phyloP scores from a whole-genome alignment of 1,140 invertebrate genomes.

The Vollenhovia emeryi region DNA sequence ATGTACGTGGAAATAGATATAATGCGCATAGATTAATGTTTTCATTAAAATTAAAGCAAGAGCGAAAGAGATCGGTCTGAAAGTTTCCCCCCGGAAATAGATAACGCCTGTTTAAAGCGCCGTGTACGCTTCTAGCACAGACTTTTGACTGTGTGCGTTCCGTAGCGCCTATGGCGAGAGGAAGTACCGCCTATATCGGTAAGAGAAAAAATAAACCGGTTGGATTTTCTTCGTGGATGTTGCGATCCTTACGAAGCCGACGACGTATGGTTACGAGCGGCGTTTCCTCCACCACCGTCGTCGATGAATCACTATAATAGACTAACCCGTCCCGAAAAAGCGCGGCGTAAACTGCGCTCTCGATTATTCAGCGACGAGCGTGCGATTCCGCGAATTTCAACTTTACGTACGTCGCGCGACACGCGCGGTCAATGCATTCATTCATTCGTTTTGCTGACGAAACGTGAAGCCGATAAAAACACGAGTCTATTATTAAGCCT shows the following conservation, averaged over 20 bases:
- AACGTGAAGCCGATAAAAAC: conserved; percentile 10
- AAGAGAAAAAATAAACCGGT: conserved; percentile 36
- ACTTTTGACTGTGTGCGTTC: conserved; percentile 20
- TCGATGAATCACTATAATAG: conserved; percentile 52
- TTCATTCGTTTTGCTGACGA: conserved; percentile 17
- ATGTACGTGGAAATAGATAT: neutral
- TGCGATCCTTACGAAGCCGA: neutral
- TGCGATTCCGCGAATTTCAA: conserved; percentile 36
- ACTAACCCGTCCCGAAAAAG: conserved; percentile 25
- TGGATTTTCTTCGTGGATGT: conserved; percentile 4
- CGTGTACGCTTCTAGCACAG: neutral
- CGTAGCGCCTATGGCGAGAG: neutral
- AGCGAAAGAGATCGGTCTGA: neutral
- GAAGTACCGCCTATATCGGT: neutral
- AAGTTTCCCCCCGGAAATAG: neutral
- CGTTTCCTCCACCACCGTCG: conserved; percentile 11
- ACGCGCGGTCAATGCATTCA: neutral
- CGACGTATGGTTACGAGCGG: conserved; percentile 15
- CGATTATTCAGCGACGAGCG: conserved; percentile 10
- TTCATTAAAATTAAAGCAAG: neutral
- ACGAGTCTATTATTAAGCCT: conserved; percentile 6
- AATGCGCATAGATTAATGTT: neutral
- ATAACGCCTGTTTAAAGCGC: neutral
- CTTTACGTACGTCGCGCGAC: conserved; percentile 18
- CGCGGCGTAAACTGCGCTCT: neutral